These are phyloP conservation scores for Sarotherodon lohbergeri DNA, from an alignment of 2,113 vertebrate genomes.

Conservation along the genomic window DNA sequence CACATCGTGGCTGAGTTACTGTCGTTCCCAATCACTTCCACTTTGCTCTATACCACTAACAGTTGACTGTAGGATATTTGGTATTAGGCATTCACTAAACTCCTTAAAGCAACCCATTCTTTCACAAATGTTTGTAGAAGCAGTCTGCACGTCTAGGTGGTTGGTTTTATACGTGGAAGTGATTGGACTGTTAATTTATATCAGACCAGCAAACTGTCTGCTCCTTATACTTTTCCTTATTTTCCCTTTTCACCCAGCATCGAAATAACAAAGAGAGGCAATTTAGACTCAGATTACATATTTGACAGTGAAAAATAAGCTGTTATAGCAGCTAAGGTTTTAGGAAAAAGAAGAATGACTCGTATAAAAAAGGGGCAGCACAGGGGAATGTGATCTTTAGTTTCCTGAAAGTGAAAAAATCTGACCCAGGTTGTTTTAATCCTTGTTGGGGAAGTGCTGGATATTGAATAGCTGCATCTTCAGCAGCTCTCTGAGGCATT, in stretches of 20 bases:
- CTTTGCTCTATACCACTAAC: background rate
- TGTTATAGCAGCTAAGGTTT: background rate
- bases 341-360: background rate
- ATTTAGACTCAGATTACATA: background rate
- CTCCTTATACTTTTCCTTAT: background rate
- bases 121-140: background rate
- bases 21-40: background rate
- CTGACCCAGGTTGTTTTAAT: background rate
- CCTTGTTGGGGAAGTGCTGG: background rate
- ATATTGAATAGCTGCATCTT: slow-evolving; percentile 1
- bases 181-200: background rate
- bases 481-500: background rate
- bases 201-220: background rate
- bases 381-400: background rate
- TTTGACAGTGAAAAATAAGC: background rate
- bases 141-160: background rate
- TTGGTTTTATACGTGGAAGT: background rate
- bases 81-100: background rate
- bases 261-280: background rate
- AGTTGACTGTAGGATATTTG: background rate
- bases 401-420: background rate
- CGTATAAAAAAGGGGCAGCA: background rate
- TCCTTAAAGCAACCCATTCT: background rate
- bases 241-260: background rate
- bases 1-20: background rate